Conservation (phyloP, 2,797 vertebrate genomes). For the Okamejei kenojei region DNA sequence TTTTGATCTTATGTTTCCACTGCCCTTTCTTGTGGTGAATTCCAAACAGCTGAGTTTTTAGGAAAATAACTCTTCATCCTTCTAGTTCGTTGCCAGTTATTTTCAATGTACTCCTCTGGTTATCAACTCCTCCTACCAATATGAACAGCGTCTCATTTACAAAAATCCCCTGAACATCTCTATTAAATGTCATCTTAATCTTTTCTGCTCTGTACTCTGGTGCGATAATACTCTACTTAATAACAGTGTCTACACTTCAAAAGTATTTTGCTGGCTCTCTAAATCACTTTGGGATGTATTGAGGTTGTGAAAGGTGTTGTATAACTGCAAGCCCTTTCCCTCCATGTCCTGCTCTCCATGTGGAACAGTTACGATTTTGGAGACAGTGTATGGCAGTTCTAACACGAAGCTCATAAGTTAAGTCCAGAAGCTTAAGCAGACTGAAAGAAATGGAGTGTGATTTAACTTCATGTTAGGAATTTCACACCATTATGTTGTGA, state of each 20-base stretch:
- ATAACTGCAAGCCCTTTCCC: too few relatives aligned
- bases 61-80: too few relatives aligned
- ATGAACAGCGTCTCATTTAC: not conserved
- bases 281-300: too few relatives aligned
- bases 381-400: not conserved
- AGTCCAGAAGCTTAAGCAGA: not conserved
- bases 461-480: slow-evolving; percentile 5
- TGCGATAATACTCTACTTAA: not conserved
- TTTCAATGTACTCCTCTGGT: not conserved
- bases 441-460: not conserved
- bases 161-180: not conserved
- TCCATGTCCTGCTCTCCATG: not conserved
- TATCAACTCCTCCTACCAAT: not conserved
- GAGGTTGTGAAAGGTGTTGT: too few relatives aligned
- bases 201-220: not conserved
- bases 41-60: not conserved
- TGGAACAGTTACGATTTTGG: not conserved
- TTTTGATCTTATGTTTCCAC: too few relatives aligned
- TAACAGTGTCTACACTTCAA: too few relatives aligned
- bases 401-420: not conserved
- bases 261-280: too few relatives aligned
- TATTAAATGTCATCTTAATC: not conserved
- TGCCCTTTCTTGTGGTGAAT: not conserved
- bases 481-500: not conserved
- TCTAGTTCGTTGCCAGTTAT: not conserved